Percentiles rank a stretch among this genome's conserved stretches.
phyloP scores from a whole-genome alignment of 2,797 vertebrate species.

The Epinephelus coioides region DNA sequence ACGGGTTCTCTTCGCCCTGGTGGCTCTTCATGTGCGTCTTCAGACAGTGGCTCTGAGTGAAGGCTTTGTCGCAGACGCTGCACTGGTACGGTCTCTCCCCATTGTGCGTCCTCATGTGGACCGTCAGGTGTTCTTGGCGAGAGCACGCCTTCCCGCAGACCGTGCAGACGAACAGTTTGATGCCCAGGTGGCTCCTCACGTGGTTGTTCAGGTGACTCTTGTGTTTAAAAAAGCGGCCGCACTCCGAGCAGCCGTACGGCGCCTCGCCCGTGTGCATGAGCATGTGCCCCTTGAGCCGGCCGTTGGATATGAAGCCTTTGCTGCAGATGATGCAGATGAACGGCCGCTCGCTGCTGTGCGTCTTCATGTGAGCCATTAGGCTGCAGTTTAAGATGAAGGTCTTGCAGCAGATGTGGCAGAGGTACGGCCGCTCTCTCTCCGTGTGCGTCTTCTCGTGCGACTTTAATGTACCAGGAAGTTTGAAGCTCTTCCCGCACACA shows the following conservation, averaged over 20 bases:
- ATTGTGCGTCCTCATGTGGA: conserved; percentile 74
- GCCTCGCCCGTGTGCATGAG: conserved; percentile 52
- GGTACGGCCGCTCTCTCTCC: conserved; percentile 37
- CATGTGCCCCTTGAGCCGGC: conserved; percentile 47
- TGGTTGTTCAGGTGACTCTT: conserved; percentile 54
- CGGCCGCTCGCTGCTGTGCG: conserved; percentile 39
- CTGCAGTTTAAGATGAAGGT: conserved; percentile 30
- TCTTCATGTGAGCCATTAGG: conserved; percentile 39
- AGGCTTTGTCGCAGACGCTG: conserved; percentile 57
- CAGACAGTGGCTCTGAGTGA: conserved; percentile 72
- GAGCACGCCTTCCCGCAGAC: conserved; percentile 63
- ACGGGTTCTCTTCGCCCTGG: rapidly evolving
- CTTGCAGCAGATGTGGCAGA: conserved; percentile 68
- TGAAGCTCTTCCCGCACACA: conserved; percentile 64
- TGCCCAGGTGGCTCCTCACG: conserved; percentile 53
- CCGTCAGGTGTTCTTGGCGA: conserved; percentile 55
- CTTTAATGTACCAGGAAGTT: conserved; percentile 20
- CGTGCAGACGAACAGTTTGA: conserved; percentile 50
- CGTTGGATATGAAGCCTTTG: conserved; percentile 47
- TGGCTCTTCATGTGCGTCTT: conserved; percentile 69
- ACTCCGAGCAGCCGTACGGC: conserved; percentile 56
- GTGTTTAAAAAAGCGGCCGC: conserved; percentile 60
- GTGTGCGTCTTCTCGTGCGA: conserved; percentile 55
- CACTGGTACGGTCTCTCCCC: conserved; percentile 71
- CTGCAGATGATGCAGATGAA: conserved; percentile 44